Conservation (phyloP, 92 coral and sea anemone species). For the Parazoanthus swiftii region DNA sequence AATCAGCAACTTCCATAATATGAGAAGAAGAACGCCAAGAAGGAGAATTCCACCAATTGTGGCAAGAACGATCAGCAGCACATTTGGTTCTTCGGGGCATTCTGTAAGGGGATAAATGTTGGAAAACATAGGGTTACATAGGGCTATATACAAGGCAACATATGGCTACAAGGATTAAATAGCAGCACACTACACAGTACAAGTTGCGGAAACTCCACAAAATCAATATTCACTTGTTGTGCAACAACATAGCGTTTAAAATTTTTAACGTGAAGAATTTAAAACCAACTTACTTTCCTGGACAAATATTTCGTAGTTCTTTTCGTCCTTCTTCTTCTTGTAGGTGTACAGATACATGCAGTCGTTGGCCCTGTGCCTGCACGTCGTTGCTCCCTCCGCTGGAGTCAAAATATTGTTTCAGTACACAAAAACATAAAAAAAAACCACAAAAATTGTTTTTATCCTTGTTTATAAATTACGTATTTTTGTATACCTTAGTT, state of each 20-base stretch:
- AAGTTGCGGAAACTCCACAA: no score
- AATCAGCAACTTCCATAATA: slow-evolving; percentile 55
- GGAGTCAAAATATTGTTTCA: no score
- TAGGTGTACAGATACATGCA: slow-evolving; percentile 23
- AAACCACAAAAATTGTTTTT: neutral
- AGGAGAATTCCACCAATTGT: slow-evolving; percentile 51
- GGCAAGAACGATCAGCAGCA: slow-evolving; percentile 40
- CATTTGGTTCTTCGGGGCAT: slow-evolving; percentile 56
- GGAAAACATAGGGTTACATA: neutral
- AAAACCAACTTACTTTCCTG: slow-evolving; percentile 20
- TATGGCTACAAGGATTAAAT: no score
- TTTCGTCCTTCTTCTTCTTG: slow-evolving; percentile 21
- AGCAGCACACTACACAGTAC: no score
- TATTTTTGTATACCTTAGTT: no score
- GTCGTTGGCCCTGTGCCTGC: slow-evolving; percentile 13
- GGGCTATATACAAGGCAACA: neutral
- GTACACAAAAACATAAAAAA: neutral
- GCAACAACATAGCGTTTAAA: no score
- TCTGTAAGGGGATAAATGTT: slow-evolving; percentile 2
- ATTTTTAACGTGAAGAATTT: neutral
- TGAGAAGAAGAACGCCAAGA: slow-evolving; percentile 46
- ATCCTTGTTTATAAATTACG: no score
- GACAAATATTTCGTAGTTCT: slow-evolving; percentile 18
- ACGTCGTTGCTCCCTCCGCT: slow-evolving; percentile 8
- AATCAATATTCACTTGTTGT: no score